These are phyloP conservation scores for Hippocampus kuda DNA, from an alignment of 2,797 vertebrate species.

Conservation along the genomic window DNA sequence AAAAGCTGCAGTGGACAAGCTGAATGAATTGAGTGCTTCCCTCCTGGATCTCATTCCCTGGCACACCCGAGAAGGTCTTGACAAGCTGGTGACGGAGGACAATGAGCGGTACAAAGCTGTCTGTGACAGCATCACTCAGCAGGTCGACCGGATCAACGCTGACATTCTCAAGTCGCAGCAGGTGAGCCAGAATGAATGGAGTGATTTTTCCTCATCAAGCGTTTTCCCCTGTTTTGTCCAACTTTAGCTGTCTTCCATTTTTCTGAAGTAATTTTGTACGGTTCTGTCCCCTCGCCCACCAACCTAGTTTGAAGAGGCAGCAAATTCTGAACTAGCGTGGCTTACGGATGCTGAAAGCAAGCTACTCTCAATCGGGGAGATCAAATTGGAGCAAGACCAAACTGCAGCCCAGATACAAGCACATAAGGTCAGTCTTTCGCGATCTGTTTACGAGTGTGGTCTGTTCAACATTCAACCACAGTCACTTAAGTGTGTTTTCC, in stretches of 20 bases:
- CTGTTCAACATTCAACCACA: constrained; percentile 5
- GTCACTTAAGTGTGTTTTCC: constrained; percentile 37
- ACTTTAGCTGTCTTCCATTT: constrained; percentile 10
- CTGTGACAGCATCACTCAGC: constrained; percentile 73
- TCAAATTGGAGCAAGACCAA: constrained; percentile 92
- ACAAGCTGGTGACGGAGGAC: constrained; percentile 83
- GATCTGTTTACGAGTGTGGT: constrained; percentile 16
- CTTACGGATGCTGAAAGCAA: constrained; percentile 81
- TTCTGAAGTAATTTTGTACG: constrained; percentile 4
- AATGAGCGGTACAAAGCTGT: constrained; percentile 80
- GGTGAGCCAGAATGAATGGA: constrained; percentile 60
- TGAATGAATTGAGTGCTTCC: constrained; percentile 84
- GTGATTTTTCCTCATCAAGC: background rate
- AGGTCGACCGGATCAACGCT: constrained; percentile 83
- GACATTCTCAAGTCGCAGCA: constrained; percentile 86
- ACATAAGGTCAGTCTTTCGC: constrained; percentile 81
- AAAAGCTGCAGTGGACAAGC: constrained; percentile 74
- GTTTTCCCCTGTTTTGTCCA: constrained; percentile 21
- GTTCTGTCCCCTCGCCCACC: constrained; percentile 10
- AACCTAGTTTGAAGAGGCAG: constrained; percentile 88
- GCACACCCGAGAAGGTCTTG: constrained; percentile 86
- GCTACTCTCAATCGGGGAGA: constrained; percentile 78
- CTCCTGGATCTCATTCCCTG: constrained; percentile 92
- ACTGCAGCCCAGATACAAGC: constrained; percentile 86
- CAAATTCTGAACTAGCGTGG: constrained; percentile 83